Base-by-base conservation (phyloP, 35 echinoderm and acorn worm species). In the Ophioderma brevispina region DNA sequence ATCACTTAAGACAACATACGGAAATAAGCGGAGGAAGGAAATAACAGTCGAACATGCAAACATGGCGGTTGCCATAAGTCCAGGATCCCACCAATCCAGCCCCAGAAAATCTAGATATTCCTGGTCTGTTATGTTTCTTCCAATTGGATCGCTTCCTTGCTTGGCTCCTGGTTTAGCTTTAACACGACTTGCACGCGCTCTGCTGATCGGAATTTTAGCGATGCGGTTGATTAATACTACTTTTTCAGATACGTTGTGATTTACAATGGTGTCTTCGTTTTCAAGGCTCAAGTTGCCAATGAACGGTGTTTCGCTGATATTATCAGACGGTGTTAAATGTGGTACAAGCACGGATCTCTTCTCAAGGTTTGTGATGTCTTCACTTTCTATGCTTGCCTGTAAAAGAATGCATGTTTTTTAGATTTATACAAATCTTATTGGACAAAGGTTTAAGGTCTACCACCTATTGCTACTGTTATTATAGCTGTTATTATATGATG, bases 1-100 rank as follows among this genome's bases (percentile, higher is more conserved):
- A 35, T 96, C 94, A 56, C 77, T 89, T 1, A 89, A 64, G 5
- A 96, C 86, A 34, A 92, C 39, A 39, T 90, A 96, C 5, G 94
- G 88, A 33, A 93, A 55, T 35, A 96, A 81, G 18, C 87, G 81
- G 28, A 89, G 82, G 40, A 96, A 92, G 0, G 91, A 42, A 3
- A 96, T 86, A 0, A 89, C 90, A 1, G 87, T 78, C 1, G 80
- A 86, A 11, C 92, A 28, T 14, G 84, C 86, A 40, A 96, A 89
- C 37, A 92, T 41, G 6, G 80, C 90, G 2, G 86, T 87, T 1
- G 86, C 90, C 39, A 91, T 77, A 13, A 91, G 64, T 18, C 46
- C 39, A 0, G 90, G 90, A 13, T 91, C 64, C 38, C 76, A 77
- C 82, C 90, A 85, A 1, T 41, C 31, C 1, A 82, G 43, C 75